Percentiles rank a stretch among this genome's conserved stretches.
Evolutionary conservation across 1,140 invertebrate genomes (phyloP).

Genomic region (Araneus ventricosus): DNA sequence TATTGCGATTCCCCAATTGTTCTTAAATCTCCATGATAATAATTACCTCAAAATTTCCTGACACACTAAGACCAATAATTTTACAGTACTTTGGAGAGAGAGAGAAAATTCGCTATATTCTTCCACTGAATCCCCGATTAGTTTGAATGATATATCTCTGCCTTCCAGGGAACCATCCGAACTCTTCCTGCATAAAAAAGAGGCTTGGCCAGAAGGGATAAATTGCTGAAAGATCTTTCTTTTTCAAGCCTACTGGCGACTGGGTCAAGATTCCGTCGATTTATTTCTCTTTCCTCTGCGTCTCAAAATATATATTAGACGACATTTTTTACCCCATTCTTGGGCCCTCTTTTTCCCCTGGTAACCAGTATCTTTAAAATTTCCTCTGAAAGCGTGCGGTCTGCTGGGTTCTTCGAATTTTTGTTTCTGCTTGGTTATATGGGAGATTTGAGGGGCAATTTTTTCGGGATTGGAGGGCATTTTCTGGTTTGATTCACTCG

Average conservation of each 20-base stretch:
- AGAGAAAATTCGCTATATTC: not conserved
- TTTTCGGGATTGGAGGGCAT: not conserved
- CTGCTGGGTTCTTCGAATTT: constrained; percentile 43
- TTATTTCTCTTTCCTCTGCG: constrained; percentile 30
- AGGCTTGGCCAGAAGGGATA: constrained; percentile 20
- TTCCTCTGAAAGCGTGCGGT: not conserved
- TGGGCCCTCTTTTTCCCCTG: not conserved
- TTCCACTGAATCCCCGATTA: not conserved
- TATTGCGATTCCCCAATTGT: too few species aligned
- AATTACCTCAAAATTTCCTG: too few species aligned
- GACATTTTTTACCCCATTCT: constrained; percentile 11
- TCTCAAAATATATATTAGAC: constrained; percentile 44
- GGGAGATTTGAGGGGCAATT: not conserved
- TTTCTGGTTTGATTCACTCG: constrained; percentile 17
- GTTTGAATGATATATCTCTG: constrained; percentile 39
- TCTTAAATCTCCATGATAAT: too few species aligned
- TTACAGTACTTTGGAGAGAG: too few species aligned
- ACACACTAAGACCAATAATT: too few species aligned
- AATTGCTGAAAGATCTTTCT: constrained; percentile 26
- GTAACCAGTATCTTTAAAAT: constrained; percentile 35
- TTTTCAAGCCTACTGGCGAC: not conserved
- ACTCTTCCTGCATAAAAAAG: constrained; percentile 21
- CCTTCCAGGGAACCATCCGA: not conserved
- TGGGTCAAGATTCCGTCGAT: constrained; percentile 46
- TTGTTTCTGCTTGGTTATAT: not conserved